Percentiles rank a stretch among this genome's conserved stretches.
phyloP scores from a whole-genome alignment of 2,797 vertebrate species.

The Pipistrellus pipistrellus region DNA sequence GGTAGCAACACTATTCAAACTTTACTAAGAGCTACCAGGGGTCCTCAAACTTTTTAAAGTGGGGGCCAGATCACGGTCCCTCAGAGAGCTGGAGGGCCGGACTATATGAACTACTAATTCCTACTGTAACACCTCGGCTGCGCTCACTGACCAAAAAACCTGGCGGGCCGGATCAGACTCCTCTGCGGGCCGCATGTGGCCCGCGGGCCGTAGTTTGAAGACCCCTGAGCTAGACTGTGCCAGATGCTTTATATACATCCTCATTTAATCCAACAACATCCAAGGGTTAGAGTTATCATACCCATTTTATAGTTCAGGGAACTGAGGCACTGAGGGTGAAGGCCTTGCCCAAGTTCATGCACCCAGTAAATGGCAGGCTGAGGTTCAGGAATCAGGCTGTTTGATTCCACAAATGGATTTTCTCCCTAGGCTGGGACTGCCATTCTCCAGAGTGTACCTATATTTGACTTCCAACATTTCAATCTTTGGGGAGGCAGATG shows the following conservation, averaged over 20 bases:
- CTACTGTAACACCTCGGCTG: too few species aligned
- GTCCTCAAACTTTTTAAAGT: too few species aligned
- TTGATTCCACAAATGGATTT: background rate
- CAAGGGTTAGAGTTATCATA: background rate
- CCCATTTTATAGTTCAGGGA: background rate
- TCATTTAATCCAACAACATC: background rate
- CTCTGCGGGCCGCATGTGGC: too few species aligned
- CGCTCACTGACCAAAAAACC: too few species aligned
- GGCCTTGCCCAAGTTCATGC: rapidly evolving
- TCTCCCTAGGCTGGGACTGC: background rate
- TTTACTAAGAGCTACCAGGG: background rate
- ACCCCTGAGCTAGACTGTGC: too few species aligned
- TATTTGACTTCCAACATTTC: background rate
- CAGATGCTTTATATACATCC: background rate
- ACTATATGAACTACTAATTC: too few species aligned
- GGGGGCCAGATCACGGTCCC: too few species aligned
- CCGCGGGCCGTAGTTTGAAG: too few species aligned
- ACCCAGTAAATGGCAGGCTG: background rate
- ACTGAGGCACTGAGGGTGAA: background rate
- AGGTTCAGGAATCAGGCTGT: background rate
- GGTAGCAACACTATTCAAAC: too few species aligned
- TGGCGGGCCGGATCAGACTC: too few species aligned
- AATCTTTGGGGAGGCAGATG: background rate
- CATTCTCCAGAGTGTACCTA: background rate
- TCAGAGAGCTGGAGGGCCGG: too few species aligned